Evolutionary conservation across 2,888 invertebrate species (phyloP), one percentile per base, ranked within the genome.

Genomic region (Tineola bisselliella): DNA sequence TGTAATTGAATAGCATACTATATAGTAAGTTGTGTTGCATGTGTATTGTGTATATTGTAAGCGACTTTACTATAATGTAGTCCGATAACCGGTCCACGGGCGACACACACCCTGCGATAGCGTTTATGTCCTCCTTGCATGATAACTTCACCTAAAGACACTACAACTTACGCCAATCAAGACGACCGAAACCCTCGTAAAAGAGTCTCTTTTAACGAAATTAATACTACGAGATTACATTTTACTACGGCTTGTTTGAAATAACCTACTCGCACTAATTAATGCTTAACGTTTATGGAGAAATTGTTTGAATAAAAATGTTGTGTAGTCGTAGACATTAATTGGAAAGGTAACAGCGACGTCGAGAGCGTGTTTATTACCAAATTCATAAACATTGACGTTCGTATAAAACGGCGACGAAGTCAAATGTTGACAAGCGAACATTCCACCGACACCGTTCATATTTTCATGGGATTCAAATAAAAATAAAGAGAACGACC

Each of bases 381-480:
- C 79, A 79, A 84, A 84, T 84, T 82, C 81, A 84, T 82, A 84
- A 83, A 83, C 81, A 83, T 83, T 81, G 83, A 81, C 79, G 79
- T 75, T 70, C 75, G 74, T 74, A 79, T 76, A 79, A 80, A 82
- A 77, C 70, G 77, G 73, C 68, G 74, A 70, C 72, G 71, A 12
- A 73, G 70, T 72, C 72, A 71, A 72, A 69, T 72, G 75, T 72
- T 75, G 73, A 70, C 75, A 76, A 73, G 79, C 70, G 74, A 74
- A 75, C 73, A 77, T 75, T 76, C 81, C 77, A 54, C 52, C 43
- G 77, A 81, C 79, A 79, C 76, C 74, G 72, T 76, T 69, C 77
- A 81, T 83, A 81, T 82, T 84, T 84, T 84, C 81, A 84, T 84
- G 82, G 81, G 81, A 80, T 84, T 81, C 81, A 76, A 82, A 84